Percentiles rank a stretch among this genome's conserved stretches.
phyloP scores from a whole-genome alignment of 2,797 vertebrate species.

The Gymnopithys bicolor region DNA sequence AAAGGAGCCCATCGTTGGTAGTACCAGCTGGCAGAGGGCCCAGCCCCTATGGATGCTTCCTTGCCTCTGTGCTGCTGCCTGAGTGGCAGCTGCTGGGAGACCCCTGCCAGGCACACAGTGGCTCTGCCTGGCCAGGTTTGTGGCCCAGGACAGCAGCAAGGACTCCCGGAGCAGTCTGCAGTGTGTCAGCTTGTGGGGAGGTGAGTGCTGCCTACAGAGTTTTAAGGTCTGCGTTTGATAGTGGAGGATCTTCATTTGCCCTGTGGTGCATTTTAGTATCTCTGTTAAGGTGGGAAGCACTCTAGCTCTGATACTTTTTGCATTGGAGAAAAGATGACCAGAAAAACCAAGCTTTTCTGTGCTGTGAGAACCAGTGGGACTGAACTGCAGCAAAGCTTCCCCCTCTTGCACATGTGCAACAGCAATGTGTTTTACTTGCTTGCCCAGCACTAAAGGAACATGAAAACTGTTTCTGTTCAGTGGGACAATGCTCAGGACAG shows the following conservation, averaged over 20 bases:
- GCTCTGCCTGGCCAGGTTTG: neutral
- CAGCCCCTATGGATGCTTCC: fast-evolving
- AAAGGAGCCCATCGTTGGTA: neutral
- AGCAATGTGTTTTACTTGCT: neutral
- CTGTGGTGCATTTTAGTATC: neutral
- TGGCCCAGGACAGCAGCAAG: fast-evolving
- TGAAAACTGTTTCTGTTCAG: neutral
- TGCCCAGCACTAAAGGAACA: neutral
- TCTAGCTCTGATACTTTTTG: neutral
- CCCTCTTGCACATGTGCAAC: fast-evolving
- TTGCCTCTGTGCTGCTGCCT: fast-evolving
- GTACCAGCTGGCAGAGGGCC: neutral
- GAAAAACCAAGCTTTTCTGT: neutral
- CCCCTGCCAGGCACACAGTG: fast-evolving
- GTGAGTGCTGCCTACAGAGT: fast-evolving
- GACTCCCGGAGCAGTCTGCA: fast-evolving
- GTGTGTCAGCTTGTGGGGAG: fast-evolving
- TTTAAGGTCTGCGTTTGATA: neutral
- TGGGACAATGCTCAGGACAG: fast-evolving
- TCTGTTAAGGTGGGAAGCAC: neutral
- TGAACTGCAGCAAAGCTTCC: neutral
- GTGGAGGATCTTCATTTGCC: neutral
- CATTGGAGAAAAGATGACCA: neutral
- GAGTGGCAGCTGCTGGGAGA: neutral
- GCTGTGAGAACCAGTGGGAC: neutral